Evolutionary conservation across 2,888 invertebrate species (phyloP), one percentile per base, ranked within the genome.

Genomic region (Cryptocephalus moraei): DNA sequence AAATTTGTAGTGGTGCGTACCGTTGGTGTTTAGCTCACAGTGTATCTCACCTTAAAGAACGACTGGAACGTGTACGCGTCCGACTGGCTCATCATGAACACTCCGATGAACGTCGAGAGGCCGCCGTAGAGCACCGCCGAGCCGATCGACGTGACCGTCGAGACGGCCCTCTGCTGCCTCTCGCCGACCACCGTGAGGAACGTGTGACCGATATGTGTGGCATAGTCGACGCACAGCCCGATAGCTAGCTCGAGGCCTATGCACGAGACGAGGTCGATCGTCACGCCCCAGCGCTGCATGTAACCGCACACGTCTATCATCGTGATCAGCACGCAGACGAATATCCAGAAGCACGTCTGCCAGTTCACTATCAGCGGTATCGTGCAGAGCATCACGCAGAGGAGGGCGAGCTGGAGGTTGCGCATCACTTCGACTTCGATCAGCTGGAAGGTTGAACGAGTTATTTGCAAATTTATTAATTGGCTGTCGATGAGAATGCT

Each of bases 171-270:
- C 11, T 78, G 75, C n/a, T 75, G 71, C 39, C 73, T 73, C 32
- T 73, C 64, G 1, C 78, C 77, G 12, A 72, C 68, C 12, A 76
- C 69, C 1, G 83, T 82, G 58, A 90, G 75, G 66, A 89, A 90
- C 3, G 85, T 84, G 62, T 89, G 88, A 0, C 86, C 86, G 8
- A 87, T 81, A 62, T 87, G 87, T 2, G 86, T 84, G 0, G 89
- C 86, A 59, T 88, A 90, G 68, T 91, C 90, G 0, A 90, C 86
- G 61, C 88, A 87, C 44, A 91, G 72, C 43, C 90, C 90, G 50
- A 88, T 84, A 3, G 86, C 86, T 33, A 90, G 72, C 60, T 89
- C 86, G 9, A 90, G 72, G 32, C 84, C 86, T 46, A 90, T 86
- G 62, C 88, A 86, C 45, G 88, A 84, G 9, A 61, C 84, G 44